These are phyloP conservation scores for Gari tellinella DNA, from an alignment of 2,888 invertebrate genomes.

Conservation along the genomic window DNA sequence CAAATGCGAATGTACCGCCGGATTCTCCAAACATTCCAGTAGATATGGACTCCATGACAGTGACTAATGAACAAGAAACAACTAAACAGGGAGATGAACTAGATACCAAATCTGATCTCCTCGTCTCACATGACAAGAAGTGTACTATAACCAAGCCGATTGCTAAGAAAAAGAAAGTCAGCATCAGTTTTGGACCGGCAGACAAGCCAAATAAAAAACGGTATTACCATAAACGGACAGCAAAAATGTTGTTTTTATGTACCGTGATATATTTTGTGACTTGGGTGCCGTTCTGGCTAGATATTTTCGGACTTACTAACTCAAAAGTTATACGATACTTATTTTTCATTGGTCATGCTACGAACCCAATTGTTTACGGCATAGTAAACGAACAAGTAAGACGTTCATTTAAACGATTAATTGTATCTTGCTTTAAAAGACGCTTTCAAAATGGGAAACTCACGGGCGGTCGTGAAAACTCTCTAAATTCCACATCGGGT, in stretches of 20 bases:
- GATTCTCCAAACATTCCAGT: too few relatives aligned
- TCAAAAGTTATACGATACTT: conserved; percentile 66
- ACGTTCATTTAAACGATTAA: conserved; percentile 52
- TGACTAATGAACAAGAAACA: too few relatives aligned
- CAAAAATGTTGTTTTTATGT: conserved; percentile 76
- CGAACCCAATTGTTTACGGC: conserved; percentile 75
- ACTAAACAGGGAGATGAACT: too few relatives aligned
- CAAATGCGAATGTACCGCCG: too few relatives aligned
- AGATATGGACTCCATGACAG: too few relatives aligned
- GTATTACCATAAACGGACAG: conserved; percentile 66
- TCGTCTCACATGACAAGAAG: neutral
- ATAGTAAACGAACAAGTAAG: conserved; percentile 71
- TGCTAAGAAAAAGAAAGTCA: conserved; percentile 2
- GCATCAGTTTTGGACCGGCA: neutral
- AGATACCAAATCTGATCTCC: neutral
- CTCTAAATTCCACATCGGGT: too few relatives aligned
- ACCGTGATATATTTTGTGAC: conserved; percentile 73
- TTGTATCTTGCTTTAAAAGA: conserved; percentile 24
- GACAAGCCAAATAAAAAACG: conserved; percentile 42
- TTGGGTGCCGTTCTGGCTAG: conserved; percentile 79
- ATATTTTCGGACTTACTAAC: conserved; percentile 69
- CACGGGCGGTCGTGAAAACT: too few relatives aligned
- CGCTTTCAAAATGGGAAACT: neutral
- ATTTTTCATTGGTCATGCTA: conserved; percentile 74
- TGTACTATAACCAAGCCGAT: too few relatives aligned